phyloP scores from a whole-genome alignment of 2,888 invertebrate species.

The Salticus scenicus region DNA sequence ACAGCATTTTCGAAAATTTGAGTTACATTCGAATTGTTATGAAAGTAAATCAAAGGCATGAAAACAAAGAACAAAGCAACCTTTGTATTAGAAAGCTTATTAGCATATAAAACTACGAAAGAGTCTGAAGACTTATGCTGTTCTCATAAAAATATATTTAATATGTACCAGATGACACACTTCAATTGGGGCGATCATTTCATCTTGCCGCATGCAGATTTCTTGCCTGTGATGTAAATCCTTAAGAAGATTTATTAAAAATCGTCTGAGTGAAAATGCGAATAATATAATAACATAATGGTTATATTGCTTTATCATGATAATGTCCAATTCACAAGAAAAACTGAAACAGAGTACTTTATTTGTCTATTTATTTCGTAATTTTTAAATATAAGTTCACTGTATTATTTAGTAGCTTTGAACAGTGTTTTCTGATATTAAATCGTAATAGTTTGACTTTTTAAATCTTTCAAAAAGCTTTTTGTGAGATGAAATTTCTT shows the following conservation, averaged over 20 bases:
- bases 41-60: not conserved
- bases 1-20: not conserved
- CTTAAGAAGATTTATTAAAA: not conserved
- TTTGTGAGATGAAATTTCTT: too few relatives aligned
- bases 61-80: conserved; percentile 1
- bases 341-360: too few relatives aligned
- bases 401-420: too few relatives aligned
- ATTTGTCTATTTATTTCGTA: too few relatives aligned
- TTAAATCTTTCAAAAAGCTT: too few relatives aligned
- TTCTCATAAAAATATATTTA: not conserved
- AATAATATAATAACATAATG: too few relatives aligned
- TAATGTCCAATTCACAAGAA: too few relatives aligned
- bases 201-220: not conserved
- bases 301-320: too few relatives aligned
- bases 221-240: not conserved
- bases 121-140: not conserved
- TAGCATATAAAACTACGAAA: not conserved
- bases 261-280: not conserved
- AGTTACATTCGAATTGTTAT: not conserved
- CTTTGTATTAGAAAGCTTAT: not conserved
- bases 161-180: not conserved
- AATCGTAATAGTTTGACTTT: too few relatives aligned
- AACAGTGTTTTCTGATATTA: too few relatives aligned
- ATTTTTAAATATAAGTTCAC: too few relatives aligned
- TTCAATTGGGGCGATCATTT: not conserved